These are phyloP conservation scores for Bimastos eiseni DNA, from an alignment of 2,888 invertebrate species.

Conservation along the genomic window DNA sequence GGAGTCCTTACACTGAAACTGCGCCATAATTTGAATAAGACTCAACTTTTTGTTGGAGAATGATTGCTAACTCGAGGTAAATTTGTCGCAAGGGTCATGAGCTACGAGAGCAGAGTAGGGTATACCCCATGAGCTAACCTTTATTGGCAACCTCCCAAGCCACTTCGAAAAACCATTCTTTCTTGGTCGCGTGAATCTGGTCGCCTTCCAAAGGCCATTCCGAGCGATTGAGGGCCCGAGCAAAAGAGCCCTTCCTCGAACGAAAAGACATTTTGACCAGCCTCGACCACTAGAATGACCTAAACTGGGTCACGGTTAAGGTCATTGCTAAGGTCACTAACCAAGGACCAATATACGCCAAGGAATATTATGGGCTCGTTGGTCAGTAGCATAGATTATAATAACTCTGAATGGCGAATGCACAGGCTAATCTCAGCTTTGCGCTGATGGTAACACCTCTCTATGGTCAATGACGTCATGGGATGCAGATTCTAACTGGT, in stretches of 20 bases:
- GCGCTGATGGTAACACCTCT: too few species aligned
- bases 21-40: background rate
- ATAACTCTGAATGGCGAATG: too few species aligned
- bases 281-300: background rate
- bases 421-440: too few species aligned
- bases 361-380: too few species aligned
- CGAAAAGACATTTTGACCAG: conserved; percentile 19
- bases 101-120: background rate
- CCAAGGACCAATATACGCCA: too few species aligned
- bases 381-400: too few species aligned
- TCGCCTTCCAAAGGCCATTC: conserved; percentile 41
- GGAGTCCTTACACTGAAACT: too few species aligned
- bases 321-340: background rate
- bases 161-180: conserved; percentile 94
- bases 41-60: background rate
- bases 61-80: background rate
- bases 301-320: background rate
- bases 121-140: conserved; percentile 68
- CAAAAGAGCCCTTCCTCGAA: conserved; percentile 16
- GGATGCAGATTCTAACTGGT: too few species aligned
- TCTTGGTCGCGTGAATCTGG: conserved; percentile 65
- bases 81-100: background rate
- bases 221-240: conserved; percentile 33
- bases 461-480: too few species aligned
- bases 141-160: conserved; percentile 99